phyloP scores from a whole-genome alignment of 2,888 invertebrate species.

The Hydroisotoma schaefferi region DNA sequence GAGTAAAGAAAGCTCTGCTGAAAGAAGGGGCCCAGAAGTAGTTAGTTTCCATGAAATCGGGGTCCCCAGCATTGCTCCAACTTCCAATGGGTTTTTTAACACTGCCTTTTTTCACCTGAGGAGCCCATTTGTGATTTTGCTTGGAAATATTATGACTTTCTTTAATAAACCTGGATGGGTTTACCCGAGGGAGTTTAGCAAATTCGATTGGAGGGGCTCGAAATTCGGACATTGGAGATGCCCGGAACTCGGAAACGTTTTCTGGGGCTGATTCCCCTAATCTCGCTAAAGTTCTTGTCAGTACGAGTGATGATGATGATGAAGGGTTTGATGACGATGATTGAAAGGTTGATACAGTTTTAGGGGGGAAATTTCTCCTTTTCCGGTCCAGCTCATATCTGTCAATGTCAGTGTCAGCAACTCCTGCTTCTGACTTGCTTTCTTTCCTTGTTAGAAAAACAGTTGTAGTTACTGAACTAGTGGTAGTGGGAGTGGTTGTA shows the following conservation, averaged over 20 bases:
- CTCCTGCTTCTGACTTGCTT: too few species aligned
- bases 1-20: neutral
- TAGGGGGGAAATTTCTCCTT: neutral
- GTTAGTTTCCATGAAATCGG: neutral
- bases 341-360: too few species aligned
- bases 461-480: too few species aligned
- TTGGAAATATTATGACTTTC: too few species aligned
- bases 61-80: neutral
- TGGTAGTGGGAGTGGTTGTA: neutral
- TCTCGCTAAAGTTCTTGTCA: too few species aligned
- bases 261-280: neutral
- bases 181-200: too few species aligned
- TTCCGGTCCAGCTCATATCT: slow-evolving; percentile 13
- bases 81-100: neutral
- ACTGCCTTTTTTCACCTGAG: neutral
- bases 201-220: too few species aligned
- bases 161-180: too few species aligned
- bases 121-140: too few species aligned
- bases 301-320: neutral
- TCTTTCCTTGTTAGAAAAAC: slow-evolving; percentile 1
- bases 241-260: too few species aligned
- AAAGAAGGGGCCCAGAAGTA: too few species aligned
- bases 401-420: slow-evolving; percentile 24
- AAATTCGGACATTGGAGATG: too few species aligned
- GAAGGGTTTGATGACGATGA: neutral